Evolutionary conservation across 2,797 vertebrate genomes (phyloP), one percentile per base, ranked within the genome.

Genomic region (Syngnathus rostellatus): DNA sequence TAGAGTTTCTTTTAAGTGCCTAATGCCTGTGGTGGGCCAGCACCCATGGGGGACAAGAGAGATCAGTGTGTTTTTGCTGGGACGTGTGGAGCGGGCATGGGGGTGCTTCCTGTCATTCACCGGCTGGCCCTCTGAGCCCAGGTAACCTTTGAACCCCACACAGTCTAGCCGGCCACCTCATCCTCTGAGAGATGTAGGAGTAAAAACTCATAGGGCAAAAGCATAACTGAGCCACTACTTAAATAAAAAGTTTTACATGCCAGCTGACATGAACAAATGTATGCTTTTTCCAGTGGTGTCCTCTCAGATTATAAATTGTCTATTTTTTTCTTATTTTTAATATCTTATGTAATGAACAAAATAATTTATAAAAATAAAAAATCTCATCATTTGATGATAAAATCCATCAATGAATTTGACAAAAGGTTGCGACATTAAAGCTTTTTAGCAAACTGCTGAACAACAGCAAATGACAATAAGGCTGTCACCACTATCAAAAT

Each of bases 1-100:
- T 92, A 55, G 77, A 65, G 80, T 91, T 91, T 88, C 89, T 75
- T 89, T 87, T 88, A 91, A 91, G 90, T 91, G 90, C 82, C 85
- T 90, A 90, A 90, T 91, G 88, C 85, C 79, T 87, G 87, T 61
- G 82, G 85, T 86, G 85, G 87, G 79, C 74, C 84, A 86, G 81
- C 70, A 81, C 77, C 83, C 81, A 80, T 54, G 66, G 78, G 83
- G 83, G 81, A 89, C 83, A 86, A 86, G 81, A 87, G 85, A 86
- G 85, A 86, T 89, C 88, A 89, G 82, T 89, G 88, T 90, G 87
- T 40, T 61, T 88, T 81, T 81, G 81, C 77, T 83, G 74, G 78
- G 82, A 82, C 82, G 85, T 90, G 86, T 81, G 84, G 85, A 82
- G 79, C 85, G 81, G 75, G 82, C 81, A 76, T 78, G 80, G 77